These are phyloP conservation scores for Cataglyphis rosenhaueri DNA, from an alignment of 2,888 invertebrate genomes.

Conservation along the genomic window DNA sequence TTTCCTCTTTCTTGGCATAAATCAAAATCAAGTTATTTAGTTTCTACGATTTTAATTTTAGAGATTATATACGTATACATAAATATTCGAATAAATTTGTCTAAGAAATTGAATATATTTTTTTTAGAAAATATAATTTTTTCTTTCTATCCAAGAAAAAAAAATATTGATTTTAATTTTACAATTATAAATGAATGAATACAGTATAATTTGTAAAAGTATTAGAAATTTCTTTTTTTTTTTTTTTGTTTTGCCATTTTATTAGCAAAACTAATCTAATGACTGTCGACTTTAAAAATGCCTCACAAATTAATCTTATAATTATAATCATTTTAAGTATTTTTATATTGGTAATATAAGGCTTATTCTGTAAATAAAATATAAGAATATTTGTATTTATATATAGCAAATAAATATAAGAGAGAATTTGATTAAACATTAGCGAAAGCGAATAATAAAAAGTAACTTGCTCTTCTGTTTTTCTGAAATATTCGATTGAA, in stretches of 20 bases:
- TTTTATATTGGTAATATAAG: not conserved
- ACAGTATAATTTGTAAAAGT: not conserved
- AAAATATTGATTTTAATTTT: not conserved
- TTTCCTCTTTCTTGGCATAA: not conserved
- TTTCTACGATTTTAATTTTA: not conserved
- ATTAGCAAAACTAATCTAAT: not conserved
- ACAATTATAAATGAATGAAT: not conserved
- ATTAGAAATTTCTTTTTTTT: not conserved
- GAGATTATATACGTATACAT: not conserved
- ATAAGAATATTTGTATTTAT: conserved; percentile 2
- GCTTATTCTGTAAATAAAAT: not conserved
- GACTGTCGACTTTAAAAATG: not conserved
- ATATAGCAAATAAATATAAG: not conserved
- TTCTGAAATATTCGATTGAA: not conserved
- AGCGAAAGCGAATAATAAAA: conserved; percentile 4
- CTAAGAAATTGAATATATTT: not conserved
- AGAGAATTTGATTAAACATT: conserved; percentile 15
- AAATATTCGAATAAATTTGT: not conserved
- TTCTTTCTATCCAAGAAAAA: not conserved
- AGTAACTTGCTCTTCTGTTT: not conserved
- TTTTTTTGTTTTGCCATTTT: not conserved
- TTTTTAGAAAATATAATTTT: not conserved
- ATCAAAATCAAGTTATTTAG: not conserved
- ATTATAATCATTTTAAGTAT: not conserved
- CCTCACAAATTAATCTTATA: not conserved